Conservation (phyloP, 2,888 invertebrate genomes). For the Cheiracanthium punctorium region DNA sequence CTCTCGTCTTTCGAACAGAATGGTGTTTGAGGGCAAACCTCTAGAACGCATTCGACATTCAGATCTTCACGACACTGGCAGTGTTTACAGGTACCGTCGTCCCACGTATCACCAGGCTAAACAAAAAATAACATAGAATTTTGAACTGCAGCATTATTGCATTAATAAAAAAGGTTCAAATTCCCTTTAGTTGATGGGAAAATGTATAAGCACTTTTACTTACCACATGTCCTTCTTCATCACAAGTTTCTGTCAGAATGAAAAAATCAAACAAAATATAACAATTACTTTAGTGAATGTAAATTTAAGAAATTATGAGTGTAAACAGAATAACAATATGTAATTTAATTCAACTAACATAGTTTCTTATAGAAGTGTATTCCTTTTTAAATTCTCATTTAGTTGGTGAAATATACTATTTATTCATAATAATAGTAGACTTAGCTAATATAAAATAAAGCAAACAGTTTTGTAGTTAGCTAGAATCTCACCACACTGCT, state of each 20-base stretch:
- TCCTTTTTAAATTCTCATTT: too few species aligned
- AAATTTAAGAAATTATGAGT: too few species aligned
- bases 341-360: too few species aligned
- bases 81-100: constrained; percentile 83
- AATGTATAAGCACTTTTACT: too few species aligned
- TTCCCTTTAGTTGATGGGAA: too few species aligned
- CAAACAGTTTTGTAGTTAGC: too few species aligned
- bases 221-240: constrained; percentile 81
- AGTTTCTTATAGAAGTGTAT: not conserved
- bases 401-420: too few species aligned
- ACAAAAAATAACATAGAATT: not conserved
- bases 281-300: too few species aligned
- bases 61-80: constrained; percentile 81
- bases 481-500: constrained; percentile 78
- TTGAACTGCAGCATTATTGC: not conserved
- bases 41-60: constrained; percentile 70
- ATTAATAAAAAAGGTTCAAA: not conserved
- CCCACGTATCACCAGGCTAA: constrained; percentile 81
- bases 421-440: too few species aligned
- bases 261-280: constrained; percentile 7
- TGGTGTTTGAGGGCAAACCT: constrained; percentile 60
- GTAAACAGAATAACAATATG: too few species aligned
- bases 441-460: too few species aligned
- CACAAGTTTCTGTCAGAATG: constrained; percentile 80
- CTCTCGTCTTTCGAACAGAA: constrained; percentile 51